A percentile compares a stretch with the other conserved stretches of the same genome.
These are phyloP conservation scores for Dendrocopos noguchii DNA, from an alignment of 2,113 vertebrate species.

Conservation along the genomic window DNA sequence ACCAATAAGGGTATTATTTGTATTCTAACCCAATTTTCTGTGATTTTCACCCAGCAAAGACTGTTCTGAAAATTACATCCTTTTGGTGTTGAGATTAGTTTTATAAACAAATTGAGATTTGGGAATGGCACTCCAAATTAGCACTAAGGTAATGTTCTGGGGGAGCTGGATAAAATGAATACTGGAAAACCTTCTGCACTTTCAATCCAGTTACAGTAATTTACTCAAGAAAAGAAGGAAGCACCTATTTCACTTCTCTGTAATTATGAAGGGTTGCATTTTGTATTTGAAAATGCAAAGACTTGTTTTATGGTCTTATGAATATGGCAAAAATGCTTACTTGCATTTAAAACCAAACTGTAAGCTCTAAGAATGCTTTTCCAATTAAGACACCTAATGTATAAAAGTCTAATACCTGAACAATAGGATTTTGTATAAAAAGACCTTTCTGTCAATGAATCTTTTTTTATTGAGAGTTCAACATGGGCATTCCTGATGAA, in stretches of 20 bases:
- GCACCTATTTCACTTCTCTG: neutral
- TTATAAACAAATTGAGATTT: conserved; percentile 24
- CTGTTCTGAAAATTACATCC: conserved; percentile 15
- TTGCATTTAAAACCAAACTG: conserved; percentile 19
- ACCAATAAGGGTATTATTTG: conserved; percentile 8
- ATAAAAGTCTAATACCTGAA: neutral
- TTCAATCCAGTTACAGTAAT: neutral
- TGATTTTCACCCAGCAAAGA: conserved; percentile 18
- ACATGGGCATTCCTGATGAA: neutral
- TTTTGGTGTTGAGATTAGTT: conserved; percentile 22
- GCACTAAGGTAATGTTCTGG: neutral
- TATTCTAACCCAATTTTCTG: conserved; percentile 28
- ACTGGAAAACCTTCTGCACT: conserved; percentile 9
- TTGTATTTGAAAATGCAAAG: neutral
- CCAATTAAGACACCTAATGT: neutral
- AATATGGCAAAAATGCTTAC: neutral
- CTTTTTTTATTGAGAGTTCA: neutral
- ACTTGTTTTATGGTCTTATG: neutral
- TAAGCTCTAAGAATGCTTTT: neutral
- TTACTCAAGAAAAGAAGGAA: conserved; percentile 12
- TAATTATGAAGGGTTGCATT: neutral
- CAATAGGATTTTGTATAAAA: neutral
- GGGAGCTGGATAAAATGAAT: neutral
- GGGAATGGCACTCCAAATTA: conserved; percentile 32
- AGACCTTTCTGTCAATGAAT: neutral